Conservation (phyloP, 2,888 invertebrate genomes). For the Pasiphila rectangulata region DNA sequence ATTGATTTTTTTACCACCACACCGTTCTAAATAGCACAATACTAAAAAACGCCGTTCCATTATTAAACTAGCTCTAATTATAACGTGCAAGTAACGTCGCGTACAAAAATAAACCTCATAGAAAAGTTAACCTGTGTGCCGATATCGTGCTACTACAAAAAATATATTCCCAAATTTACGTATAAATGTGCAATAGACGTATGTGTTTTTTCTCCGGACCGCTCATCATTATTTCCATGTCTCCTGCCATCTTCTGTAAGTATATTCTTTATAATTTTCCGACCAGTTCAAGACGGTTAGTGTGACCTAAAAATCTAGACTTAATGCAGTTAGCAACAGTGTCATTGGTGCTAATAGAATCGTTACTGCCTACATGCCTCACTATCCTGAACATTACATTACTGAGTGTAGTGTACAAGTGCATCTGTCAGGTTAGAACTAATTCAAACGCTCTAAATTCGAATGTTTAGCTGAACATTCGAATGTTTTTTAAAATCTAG, state of each 20-base stretch:
- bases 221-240: constrained; percentile 12
- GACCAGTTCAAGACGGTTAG: constrained; percentile 42
- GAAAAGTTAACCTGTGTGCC: constrained; percentile 25
- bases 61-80: constrained; percentile 20
- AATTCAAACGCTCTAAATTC: too few relatives aligned
- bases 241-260: constrained; percentile 36
- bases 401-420: neutral
- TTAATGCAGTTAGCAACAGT: constrained; percentile 64
- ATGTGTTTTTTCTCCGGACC: constrained; percentile 32
- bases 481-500: too few relatives aligned
- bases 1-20: constrained; percentile 71
- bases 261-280: constrained; percentile 35
- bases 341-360: constrained; percentile 26
- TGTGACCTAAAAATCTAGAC: constrained; percentile 66
- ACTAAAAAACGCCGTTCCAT: constrained; percentile 34
- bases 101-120: constrained; percentile 25
- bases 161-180: constrained; percentile 31
- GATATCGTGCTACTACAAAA: constrained; percentile 34
- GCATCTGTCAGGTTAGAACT: too few relatives aligned
- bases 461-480: too few relatives aligned
- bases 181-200: constrained; percentile 42
- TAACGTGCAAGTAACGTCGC: constrained; percentile 10
- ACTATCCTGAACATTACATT: constrained; percentile 1
- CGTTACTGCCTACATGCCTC: constrained; percentile 9
- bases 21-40: constrained; percentile 40